Percentiles rank a stretch among this genome's conserved stretches.
phyloP scores from a whole-genome alignment of 1,140 invertebrate genomes.

The Ooceraea biroi region DNA sequence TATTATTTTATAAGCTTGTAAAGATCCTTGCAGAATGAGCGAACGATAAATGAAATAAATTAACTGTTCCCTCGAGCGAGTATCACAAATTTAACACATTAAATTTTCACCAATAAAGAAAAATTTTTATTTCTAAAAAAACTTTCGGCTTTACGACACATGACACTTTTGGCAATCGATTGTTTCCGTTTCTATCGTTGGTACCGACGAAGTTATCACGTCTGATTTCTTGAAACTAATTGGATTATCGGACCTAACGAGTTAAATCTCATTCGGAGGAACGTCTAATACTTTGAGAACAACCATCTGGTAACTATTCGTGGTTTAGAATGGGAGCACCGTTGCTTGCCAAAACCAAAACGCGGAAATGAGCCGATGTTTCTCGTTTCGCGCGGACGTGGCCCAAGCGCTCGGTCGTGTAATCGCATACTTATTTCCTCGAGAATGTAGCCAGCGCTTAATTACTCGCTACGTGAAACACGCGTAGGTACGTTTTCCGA shows the following conservation, averaged over 20 bases:
- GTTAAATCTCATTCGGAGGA: constrained; percentile 31
- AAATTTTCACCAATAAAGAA: not conserved
- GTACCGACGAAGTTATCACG: not conserved
- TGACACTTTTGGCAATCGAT: not conserved
- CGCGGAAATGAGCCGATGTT: constrained; percentile 48
- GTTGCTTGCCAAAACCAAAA: constrained; percentile 51
- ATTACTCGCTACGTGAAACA: constrained; percentile 50
- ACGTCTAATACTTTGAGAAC: not conserved
- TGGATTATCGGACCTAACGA: not conserved
- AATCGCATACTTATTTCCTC: constrained; percentile 49
- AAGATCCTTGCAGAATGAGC: not conserved
- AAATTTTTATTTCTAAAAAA: not conserved
- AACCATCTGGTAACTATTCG: constrained; percentile 22
- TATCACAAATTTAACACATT: not conserved
- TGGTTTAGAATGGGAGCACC: constrained; percentile 19
- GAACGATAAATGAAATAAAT: not conserved
- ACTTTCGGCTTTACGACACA: not conserved
- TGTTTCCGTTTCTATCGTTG: not conserved
- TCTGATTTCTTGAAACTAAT: constrained; percentile 10
- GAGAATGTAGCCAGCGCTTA: constrained; percentile 44
- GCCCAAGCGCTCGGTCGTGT: constrained; percentile 18
- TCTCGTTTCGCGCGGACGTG: constrained; percentile 31
- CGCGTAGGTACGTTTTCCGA: constrained; percentile 40
- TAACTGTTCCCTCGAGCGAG: not conserved
- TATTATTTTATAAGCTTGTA: not conserved